These are phyloP conservation scores for Heliconius ethilla DNA, from an alignment of 2,888 invertebrate genomes.

Conservation along the genomic window DNA sequence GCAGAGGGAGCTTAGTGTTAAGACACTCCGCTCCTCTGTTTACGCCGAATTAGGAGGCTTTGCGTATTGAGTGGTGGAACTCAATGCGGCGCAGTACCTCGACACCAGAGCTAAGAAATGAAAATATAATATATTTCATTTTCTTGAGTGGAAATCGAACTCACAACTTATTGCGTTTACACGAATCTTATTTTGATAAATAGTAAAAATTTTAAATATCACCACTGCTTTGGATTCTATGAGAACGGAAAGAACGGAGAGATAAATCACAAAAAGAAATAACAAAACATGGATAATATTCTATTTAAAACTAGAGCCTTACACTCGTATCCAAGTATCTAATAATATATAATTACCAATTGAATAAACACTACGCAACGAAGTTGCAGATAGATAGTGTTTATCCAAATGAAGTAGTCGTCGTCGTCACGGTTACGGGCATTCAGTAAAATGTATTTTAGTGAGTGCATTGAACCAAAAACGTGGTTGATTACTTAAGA, in stretches of 20 bases:
- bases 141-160: too few relatives aligned
- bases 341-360: slow-evolving; percentile 24
- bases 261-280: neutral
- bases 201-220: neutral
- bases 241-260: neutral
- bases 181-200: neutral
- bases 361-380: slow-evolving; percentile 53
- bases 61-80: too few relatives aligned
- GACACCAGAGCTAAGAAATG: too few relatives aligned
- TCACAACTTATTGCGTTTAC: too few relatives aligned
- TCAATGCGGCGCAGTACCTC: too few relatives aligned
- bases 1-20: too few relatives aligned
- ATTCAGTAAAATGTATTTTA: slow-evolving; percentile 71
- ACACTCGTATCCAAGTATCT: slow-evolving; percentile 49
- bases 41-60: too few relatives aligned
- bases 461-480: slow-evolving; percentile 80
- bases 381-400: slow-evolving; percentile 64
- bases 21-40: too few relatives aligned
- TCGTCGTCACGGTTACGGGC: slow-evolving; percentile 67
- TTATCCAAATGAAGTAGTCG: slow-evolving; percentile 69
- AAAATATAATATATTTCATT: too few relatives aligned
- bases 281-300: neutral
- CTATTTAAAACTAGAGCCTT: slow-evolving; percentile 41
- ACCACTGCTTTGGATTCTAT: neutral
- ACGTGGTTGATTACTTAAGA: slow-evolving; percentile 78